Conservation (phyloP, 2,797 vertebrate genomes). For the Echeneis naucrates region DNA sequence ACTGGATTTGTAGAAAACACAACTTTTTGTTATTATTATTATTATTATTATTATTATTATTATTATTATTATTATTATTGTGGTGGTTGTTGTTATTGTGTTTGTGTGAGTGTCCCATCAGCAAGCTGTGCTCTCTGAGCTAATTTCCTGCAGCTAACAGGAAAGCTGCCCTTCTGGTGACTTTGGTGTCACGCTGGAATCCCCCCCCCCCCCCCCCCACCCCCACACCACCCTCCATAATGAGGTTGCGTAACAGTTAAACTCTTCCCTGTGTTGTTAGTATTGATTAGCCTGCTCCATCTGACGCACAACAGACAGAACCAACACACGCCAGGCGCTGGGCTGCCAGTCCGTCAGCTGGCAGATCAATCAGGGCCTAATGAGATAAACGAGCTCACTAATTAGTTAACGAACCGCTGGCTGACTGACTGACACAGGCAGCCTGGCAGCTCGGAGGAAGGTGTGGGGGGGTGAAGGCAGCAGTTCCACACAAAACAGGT, state of each 20-base stretch:
- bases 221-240: too few relatives aligned
- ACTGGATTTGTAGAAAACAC: too few relatives aligned
- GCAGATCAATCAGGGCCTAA: slow-evolving; percentile 76
- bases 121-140: slow-evolving; percentile 37
- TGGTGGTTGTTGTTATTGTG: slow-evolving; percentile 10
- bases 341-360: slow-evolving; percentile 64
- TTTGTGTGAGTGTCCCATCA: slow-evolving; percentile 4
- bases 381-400: slow-evolving; percentile 76
- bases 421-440: slow-evolving; percentile 53
- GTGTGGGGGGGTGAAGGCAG: too few relatives aligned
- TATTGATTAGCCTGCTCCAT: slow-evolving; percentile 60
- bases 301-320: slow-evolving; percentile 61
- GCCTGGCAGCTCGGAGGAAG: slow-evolving; percentile 30
- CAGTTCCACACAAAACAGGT: slow-evolving; percentile 1
- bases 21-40: not conserved
- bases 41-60: too few relatives aligned
- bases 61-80: not conserved
- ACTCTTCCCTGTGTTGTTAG: slow-evolving; percentile 67
- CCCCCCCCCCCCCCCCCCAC: not conserved
- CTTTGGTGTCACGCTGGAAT: slow-evolving; percentile 57
- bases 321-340: slow-evolving; percentile 34
- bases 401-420: slow-evolving; percentile 73
- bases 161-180: slow-evolving; percentile 68
- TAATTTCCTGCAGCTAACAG: slow-evolving; percentile 52
- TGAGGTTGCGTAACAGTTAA: slow-evolving; percentile 73